Base-by-base conservation (phyloP, 2,888 invertebrate species). In the Ectropis crepuscularia region DNA sequence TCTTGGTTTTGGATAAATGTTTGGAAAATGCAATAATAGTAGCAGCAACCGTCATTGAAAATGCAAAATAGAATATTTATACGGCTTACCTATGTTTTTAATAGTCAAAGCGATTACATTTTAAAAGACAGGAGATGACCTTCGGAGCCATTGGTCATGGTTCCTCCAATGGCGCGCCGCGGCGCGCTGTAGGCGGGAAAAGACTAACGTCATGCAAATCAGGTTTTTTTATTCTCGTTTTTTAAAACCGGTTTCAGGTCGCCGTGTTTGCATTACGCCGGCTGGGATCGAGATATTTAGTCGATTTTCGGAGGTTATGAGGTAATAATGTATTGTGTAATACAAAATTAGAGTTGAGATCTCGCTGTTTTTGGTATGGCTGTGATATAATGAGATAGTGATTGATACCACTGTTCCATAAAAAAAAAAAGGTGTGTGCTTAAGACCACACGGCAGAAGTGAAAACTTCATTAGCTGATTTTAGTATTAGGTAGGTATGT, bases 201-300 rank as follows among this genome's bases (percentile, higher is more conserved):
- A 86, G 89, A 87, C 87, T 83, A 87, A 87, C 87, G 88, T 87
- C 89, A 90, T 89, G 90, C 86, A 89, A 91, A 90, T 90, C 83
- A 87, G 78, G 76, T 46, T 85, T 82, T n/a, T 85, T 85, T 87
- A 50, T 42, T 53, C 4, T 83, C 9, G 80, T 76, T 77, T 61
- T 73, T 73, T 57, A 49, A 71, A 78, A 82, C 89, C 81, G 78
- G 90, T 89, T 88, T 81, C 71, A 72, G 73, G 71, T 41, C 50
- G 38, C 41, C 9, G 46, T 81, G 81, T 85, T 86, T 87, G 83
- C 82, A 85, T 81, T 83, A 72, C 74, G 80, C 80, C 82, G 76
- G 78, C 75, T 76, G 39, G 76, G 79, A 79, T 80, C 79, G 75
- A 78, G 75, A 78, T 82, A 80, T 75, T 80, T 75, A 79, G 77